Evolutionary conservation across 2,888 invertebrate genomes (phyloP).

Genomic region (Disparrhopalites patrizii): DNA sequence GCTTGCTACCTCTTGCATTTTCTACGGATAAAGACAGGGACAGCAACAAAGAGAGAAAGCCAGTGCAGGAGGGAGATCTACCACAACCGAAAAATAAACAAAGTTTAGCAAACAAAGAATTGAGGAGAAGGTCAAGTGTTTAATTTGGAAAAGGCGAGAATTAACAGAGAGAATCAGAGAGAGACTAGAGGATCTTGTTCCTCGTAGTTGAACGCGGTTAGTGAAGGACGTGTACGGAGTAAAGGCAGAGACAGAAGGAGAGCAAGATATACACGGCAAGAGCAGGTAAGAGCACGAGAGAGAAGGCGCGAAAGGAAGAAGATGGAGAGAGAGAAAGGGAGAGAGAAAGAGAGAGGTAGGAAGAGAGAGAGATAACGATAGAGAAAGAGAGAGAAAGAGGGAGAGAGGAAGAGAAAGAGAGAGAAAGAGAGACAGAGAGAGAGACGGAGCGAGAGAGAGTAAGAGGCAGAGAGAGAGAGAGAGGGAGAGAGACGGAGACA

Average conservation of each 20-base stretch:
- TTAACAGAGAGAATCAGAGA: too few species aligned
- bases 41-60: neutral
- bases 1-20: too few species aligned
- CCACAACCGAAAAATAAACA: neutral
- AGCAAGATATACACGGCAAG: neutral
- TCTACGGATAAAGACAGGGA: neutral
- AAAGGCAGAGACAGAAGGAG: neutral
- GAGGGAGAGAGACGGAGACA: neutral
- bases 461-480: neutral
- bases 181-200: too few species aligned
- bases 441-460: too few species aligned
- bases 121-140: constrained; percentile 19
- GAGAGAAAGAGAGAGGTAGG: neutral
- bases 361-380: neutral
- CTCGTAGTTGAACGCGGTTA: neutral
- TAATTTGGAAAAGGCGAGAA: constrained; percentile 10
- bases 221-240: neutral
- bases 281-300: neutral
- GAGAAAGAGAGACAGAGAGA: too few species aligned
- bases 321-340: neutral
- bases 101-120: neutral
- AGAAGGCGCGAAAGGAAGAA: neutral
- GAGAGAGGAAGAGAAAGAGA: neutral
- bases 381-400: neutral
- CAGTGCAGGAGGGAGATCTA: neutral